These are phyloP conservation scores for Phymatocera aterrima DNA, from an alignment of 2,888 invertebrate species.

Conservation along the genomic window DNA sequence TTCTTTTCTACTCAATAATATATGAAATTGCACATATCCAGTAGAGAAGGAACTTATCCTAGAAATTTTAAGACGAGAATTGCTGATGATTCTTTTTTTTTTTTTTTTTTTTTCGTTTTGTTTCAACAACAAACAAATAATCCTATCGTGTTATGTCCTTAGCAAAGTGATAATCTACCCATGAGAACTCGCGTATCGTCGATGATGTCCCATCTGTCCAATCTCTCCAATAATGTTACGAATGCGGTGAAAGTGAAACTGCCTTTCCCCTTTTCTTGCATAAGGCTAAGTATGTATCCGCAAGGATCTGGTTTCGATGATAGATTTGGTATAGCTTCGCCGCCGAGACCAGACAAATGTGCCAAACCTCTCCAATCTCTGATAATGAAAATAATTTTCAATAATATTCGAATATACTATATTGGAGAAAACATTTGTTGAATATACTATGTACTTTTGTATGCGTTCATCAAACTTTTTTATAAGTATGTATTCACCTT, in stretches of 20 bases:
- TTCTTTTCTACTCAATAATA: too few relatives aligned
- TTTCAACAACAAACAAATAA: too few relatives aligned
- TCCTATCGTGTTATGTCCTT: too few relatives aligned
- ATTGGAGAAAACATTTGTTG: too few relatives aligned
- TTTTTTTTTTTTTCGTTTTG: too few relatives aligned
- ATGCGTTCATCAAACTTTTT: too few relatives aligned
- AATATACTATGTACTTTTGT: too few relatives aligned
- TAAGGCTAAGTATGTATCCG: conserved; percentile 78
- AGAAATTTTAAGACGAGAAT: too few relatives aligned
- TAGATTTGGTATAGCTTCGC: conserved; percentile 76
- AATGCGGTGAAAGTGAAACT: conserved; percentile 80
- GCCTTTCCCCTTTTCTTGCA: conserved; percentile 77
- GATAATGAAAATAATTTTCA: conserved; percentile 52
- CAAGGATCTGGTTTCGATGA: conserved; percentile 78
- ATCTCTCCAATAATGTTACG: conserved; percentile 77
- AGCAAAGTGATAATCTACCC: conserved; percentile 76
- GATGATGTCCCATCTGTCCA: conserved; percentile 87
- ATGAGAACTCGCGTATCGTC: conserved; percentile 80
- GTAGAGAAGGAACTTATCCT: too few relatives aligned
- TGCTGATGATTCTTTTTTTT: too few relatives aligned
- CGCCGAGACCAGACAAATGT: conserved; percentile 78
- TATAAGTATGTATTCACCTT: too few relatives aligned
- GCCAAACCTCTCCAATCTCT: conserved; percentile 90
- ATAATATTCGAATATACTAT: conserved; percentile 3
- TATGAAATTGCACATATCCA: too few relatives aligned